Percentiles rank a stretch among this genome's conserved stretches.
These are phyloP conservation scores for Knipowitschia caucasica DNA, from an alignment of 2,797 vertebrate species.

Conservation along the genomic window DNA sequence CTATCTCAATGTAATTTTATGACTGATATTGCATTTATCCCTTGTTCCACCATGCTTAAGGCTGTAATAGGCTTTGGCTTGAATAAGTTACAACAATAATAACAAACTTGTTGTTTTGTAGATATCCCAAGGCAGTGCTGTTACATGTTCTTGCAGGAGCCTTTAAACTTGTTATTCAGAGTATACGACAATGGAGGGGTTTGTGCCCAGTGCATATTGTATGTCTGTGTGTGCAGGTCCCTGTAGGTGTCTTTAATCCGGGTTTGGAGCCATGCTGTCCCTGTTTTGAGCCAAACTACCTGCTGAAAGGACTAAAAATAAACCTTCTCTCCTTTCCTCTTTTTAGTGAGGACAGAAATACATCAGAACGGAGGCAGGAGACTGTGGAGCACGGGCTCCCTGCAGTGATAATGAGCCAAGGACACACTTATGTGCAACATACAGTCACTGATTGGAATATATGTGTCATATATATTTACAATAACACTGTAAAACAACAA, in stretches of 20 bases:
- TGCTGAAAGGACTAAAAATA: slow-evolving; percentile 62
- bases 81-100: no score
- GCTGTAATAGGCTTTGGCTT: no score
- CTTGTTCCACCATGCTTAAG: no score
- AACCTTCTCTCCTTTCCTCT: slow-evolving; percentile 10
- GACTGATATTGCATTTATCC: no score
- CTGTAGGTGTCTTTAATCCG: slow-evolving; percentile 67
- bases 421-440: slow-evolving; percentile 28
- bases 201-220: slow-evolving; percentile 26
- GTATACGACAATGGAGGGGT: background rate
- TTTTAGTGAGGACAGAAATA: slow-evolving; percentile 15
- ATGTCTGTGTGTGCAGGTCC: slow-evolving; percentile 31
- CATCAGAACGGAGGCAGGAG: slow-evolving; percentile 19
- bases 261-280: slow-evolving; percentile 48
- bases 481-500: no score
- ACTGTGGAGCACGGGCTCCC: slow-evolving; percentile 45
- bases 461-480: no score
- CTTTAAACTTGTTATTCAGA: background rate
- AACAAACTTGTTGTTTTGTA: background rate
- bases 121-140: background rate
- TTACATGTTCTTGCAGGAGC: background rate
- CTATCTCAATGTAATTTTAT: no score
- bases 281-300: slow-evolving; percentile 51
- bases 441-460: slow-evolving; percentile 23
- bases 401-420: slow-evolving; percentile 52